Evolutionary conservation across 2,797 vertebrate genomes (phyloP).

Genomic region (Tenualosa ilisha): DNA sequence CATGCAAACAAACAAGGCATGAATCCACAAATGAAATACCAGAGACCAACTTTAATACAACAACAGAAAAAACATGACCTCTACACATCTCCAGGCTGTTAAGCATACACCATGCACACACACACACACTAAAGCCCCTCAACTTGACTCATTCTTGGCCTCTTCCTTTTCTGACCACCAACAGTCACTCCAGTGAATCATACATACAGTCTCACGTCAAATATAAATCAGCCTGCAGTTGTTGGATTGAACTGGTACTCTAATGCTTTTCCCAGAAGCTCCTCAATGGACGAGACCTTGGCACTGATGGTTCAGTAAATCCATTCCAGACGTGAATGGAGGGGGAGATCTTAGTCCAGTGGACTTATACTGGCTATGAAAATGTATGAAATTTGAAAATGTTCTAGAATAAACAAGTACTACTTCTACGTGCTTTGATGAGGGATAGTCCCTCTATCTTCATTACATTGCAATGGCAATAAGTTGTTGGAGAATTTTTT

Average conservation of each 20-base stretch:
- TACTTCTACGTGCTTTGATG: not conserved
- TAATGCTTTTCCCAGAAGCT: constrained; percentile 14
- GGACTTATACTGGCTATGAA: not conserved
- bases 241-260: not conserved
- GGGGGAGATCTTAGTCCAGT: not conserved
- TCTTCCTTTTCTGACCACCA: not conserved
- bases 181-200: not conserved
- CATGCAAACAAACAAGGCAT: constrained; percentile 1
- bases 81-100: not conserved
- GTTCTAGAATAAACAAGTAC: not conserved
- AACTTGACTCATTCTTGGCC: not conserved
- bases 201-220: not conserved
- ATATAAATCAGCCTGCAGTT: not conserved
- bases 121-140: not conserved
- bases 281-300: not conserved
- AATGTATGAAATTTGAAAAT: not conserved
- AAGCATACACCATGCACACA: not conserved
- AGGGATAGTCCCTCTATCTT: too few species aligned
- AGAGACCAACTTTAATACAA: not conserved
- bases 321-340: constrained; percentile 5
- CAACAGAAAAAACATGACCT: not conserved
- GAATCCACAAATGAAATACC: not conserved
- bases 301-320: not conserved
- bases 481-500: not conserved
- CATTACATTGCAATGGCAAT: not conserved